Conservation (phyloP, 2,888 invertebrate species). For the Tipula unca region DNA sequence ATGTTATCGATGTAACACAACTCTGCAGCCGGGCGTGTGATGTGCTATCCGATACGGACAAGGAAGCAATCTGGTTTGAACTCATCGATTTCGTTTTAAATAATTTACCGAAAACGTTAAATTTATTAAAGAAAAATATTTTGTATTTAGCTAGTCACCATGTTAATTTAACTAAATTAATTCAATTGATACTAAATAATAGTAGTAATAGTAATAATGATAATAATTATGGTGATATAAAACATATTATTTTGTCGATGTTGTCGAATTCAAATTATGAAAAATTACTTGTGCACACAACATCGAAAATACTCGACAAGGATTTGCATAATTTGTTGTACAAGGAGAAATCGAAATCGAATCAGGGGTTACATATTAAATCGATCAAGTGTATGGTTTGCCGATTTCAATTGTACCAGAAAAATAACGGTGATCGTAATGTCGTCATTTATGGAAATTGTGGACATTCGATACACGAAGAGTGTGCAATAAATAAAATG, state of each 20-base stretch:
- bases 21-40: conserved; percentile 44
- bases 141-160: conserved; percentile 49
- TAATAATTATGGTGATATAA: conserved; percentile 54
- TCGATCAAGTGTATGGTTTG: conserved; percentile 38
- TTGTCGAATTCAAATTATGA: conserved; percentile 69
- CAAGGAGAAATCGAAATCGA: conserved; percentile 30
- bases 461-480: conserved; percentile 38
- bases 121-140: conserved; percentile 36
- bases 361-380: conserved; percentile 39
- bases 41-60: conserved; percentile 39
- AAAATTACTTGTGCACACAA: conserved; percentile 58
- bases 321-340: conserved; percentile 53
- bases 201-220: conserved; percentile 38
- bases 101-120: conserved; percentile 26
- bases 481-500: conserved; percentile 29
- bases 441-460: conserved; percentile 36
- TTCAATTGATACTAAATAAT: conserved; percentile 50
- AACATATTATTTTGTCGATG: conserved; percentile 55
- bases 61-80: conserved; percentile 46
- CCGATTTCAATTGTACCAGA: conserved; percentile 33
- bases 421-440: conserved; percentile 26
- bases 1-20: conserved; percentile 32
- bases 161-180: conserved; percentile 48
- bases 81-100: conserved; percentile 39
- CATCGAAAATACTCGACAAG: conserved; percentile 55